Evolutionary conservation across 1,140 invertebrate genomes (phyloP), one percentile per base, ranked within the genome.

Genomic region (Hyles euphorbiae): DNA sequence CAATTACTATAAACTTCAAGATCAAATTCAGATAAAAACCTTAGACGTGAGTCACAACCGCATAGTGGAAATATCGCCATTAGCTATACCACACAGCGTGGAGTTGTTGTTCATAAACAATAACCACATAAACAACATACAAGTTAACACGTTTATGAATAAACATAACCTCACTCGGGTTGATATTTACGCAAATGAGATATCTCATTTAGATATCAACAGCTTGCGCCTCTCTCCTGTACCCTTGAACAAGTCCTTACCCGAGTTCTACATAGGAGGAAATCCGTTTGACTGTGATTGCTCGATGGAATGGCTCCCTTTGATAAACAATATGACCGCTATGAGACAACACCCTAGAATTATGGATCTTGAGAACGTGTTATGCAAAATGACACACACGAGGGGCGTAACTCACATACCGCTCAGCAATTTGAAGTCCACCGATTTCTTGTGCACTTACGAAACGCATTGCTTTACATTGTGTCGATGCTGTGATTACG

Each of bases 401-500:
- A 90, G 94, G 56, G 92, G 93, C 8, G 91, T 87, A 34, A 81
- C 93, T 3, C 93, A 95, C 44, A 91, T 95, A 65, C 91, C 94
- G 0, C 78, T 94, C 34, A 93, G 92, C 63, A 85, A 84, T 70
- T 69, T 88, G 40, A 92, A 93, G 66, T 91, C 94, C 0, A 93
- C 94, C 58, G 94, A 97, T 71, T 98, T 98, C 80, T 90, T 98
- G 57, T 98, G 97, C 73, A 93, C 93, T 34, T 98, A 98, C 83
- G 94, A 96, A 70, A 95, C 95, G 2, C 97, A 98, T 81, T 98
- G 97, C 84, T 98, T 98, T 74, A 94, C 96, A 6, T 80, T 97
- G 48, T 98, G 97, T 75, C 96, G 97, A 66, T 98, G 97, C 88
- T 98, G 97, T 75, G 96, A 98, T 71, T 98, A 97, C 76, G 96